Evolutionary conservation across 1,140 invertebrate genomes (phyloP).

Genomic region (Saccostrea glomerata): DNA sequence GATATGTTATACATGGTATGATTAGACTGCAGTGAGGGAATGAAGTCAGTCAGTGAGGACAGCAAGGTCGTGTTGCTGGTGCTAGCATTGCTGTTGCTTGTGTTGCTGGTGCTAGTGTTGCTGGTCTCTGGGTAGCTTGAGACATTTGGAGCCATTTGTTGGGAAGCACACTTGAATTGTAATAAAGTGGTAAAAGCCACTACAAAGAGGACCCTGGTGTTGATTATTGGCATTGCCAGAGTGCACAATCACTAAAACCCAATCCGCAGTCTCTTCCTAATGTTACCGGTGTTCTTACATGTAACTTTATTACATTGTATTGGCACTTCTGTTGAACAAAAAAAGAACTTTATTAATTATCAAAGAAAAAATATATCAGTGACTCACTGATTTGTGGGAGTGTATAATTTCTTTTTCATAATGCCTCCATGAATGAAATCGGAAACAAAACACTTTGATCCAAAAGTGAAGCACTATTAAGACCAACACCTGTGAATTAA

Average conservation of each 20-base stretch:
- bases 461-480: not conserved
- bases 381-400: not conserved
- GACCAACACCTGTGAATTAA: not conserved
- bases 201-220: slow-evolving; percentile 18
- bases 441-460: not conserved
- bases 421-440: not conserved
- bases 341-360: slow-evolving; percentile 26
- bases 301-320: slow-evolving; percentile 6
- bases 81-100: not conserved
- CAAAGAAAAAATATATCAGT: not conserved
- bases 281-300: not conserved
- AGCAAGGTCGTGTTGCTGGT: not conserved
- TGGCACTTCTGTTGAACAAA: not conserved
- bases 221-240: slow-evolving; percentile 30
- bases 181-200: slow-evolving; percentile 17
- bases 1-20: not conserved
- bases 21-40: not conserved
- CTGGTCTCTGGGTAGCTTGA: not conserved
- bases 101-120: not conserved
- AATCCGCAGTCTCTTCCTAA: not conserved
- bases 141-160: slow-evolving; percentile 33
- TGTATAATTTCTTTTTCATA: not conserved
- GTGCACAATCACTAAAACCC: slow-evolving; percentile 4
- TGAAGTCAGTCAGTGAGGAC: not conserved
- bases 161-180: slow-evolving; percentile 18